Conservation (phyloP, 2,888 invertebrate species). For the Drosophila formosana region DNA sequence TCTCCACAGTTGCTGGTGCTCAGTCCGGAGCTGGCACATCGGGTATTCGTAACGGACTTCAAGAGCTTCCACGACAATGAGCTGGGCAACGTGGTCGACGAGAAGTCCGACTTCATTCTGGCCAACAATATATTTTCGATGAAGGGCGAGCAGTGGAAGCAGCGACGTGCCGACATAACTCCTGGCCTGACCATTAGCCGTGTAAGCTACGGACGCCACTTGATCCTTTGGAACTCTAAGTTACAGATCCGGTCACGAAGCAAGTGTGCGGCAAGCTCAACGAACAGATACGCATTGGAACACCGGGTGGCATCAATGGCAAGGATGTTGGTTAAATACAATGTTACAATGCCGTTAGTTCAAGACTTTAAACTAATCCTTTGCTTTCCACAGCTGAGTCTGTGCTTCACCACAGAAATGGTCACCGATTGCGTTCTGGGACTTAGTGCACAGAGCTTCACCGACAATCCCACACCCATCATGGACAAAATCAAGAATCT, state of each 20-base stretch:
- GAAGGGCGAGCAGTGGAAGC: constrained; percentile 86
- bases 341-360: neutral
- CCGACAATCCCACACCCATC: constrained; percentile 10
- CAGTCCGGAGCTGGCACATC: constrained; percentile 81
- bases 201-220: neutral
- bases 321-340: constrained; percentile 7
- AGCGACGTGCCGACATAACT: constrained; percentile 73
- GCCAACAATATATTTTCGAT: constrained; percentile 64
- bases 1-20: constrained; percentile 82
- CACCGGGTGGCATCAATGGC: constrained; percentile 6
- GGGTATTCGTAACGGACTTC: constrained; percentile 81
- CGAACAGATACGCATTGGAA: constrained; percentile 7
- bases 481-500: neutral
- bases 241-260: constrained; percentile 8
- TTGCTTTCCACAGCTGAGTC: neutral
- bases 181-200: constrained; percentile 20
- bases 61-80: constrained; percentile 17
- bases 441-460: constrained; percentile 83
- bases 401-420: constrained; percentile 10
- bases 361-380: neutral
- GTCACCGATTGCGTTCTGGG: constrained; percentile 83
- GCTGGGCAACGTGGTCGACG: neutral
- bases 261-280: constrained; percentile 10
- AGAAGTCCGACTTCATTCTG: constrained; percentile 15
- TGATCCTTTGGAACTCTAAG: neutral